A percentile compares a stretch with the other conserved stretches of the same genome.
Evolutionary conservation across 2,797 vertebrate genomes (phyloP).

Genomic region (Threskiornis aethiopicus): DNA sequence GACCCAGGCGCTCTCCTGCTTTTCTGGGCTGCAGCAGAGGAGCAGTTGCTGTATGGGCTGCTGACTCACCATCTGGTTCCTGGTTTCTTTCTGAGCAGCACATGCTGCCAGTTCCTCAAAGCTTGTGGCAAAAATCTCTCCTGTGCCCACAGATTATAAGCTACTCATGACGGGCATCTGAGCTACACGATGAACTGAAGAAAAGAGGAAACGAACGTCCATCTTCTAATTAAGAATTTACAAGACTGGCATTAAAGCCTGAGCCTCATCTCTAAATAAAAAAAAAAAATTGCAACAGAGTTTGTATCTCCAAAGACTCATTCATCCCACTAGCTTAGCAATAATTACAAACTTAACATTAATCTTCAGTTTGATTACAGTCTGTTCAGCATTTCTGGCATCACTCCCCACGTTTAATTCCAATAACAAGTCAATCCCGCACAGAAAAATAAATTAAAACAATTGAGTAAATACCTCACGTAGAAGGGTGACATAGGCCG

Average conservation of each 20-base stretch:
- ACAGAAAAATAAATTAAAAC: not conserved
- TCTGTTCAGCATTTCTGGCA: not conserved
- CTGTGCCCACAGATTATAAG: not conserved
- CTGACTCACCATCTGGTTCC: constrained; percentile 16
- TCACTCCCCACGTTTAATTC: not conserved
- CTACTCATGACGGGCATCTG: not conserved
- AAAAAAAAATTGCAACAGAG: not conserved
- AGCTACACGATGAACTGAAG: not conserved
- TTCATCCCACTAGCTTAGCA: not conserved
- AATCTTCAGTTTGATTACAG: not conserved
- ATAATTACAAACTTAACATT: not conserved
- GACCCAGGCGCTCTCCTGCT: not conserved
- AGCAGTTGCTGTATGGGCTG: not conserved
- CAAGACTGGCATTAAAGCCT: not conserved
- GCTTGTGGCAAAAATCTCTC: not conserved
- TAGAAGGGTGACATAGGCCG: constrained; percentile 92
- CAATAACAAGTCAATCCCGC: not conserved
- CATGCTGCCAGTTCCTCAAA: not conserved
- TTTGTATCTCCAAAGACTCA: not conserved
- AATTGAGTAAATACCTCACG: constrained; percentile 82
- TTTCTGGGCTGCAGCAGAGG: not conserved
- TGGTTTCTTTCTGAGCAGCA: not conserved
- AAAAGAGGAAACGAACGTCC: not conserved
- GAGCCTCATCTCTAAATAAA: not conserved
- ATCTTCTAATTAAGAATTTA: not conserved